A percentile compares a stretch with the other conserved stretches of the same genome.
phyloP scores from a whole-genome alignment of 2,797 vertebrate species.

The Megalops cyprinoides region DNA sequence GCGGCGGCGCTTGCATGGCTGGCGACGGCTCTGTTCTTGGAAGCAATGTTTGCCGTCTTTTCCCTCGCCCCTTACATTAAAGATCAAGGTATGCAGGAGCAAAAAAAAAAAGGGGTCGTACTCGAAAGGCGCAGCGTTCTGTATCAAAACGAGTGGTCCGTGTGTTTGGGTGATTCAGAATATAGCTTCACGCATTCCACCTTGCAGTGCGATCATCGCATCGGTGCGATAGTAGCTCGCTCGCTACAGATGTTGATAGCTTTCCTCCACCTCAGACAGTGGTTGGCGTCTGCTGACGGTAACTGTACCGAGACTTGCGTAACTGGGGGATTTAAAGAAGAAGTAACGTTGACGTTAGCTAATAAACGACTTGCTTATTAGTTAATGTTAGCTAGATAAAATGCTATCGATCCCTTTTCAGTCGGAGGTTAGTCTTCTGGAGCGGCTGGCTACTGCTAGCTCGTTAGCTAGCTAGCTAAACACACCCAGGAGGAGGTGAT shows the following conservation, averaged over 20 bases:
- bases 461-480: conserved; percentile 25
- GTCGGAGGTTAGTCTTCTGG: conserved; percentile 48
- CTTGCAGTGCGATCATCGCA: background rate
- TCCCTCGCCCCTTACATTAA: conserved; percentile 25
- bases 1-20: conserved; percentile 77
- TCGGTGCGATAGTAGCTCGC: background rate
- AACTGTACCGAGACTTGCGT: conserved; percentile 7
- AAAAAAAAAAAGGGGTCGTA: too few species aligned
- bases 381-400: conserved; percentile 17
- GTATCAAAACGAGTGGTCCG: conserved; percentile 56
- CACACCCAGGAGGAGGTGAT: background rate
- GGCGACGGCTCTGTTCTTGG: conserved; percentile 33
- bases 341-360: background rate
- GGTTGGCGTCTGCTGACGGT: conserved; percentile 43
- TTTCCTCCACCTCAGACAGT: conserved; percentile 59
- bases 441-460: background rate
- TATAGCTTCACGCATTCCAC: background rate
- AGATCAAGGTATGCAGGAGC: conserved; percentile 5
- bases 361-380: conserved; percentile 12
- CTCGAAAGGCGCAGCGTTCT: background rate
- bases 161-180: conserved; percentile 44
- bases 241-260: conserved; percentile 11
- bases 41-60: background rate
- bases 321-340: conserved; percentile 14
- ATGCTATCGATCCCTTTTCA: conserved; percentile 10